These are phyloP conservation scores for Darevskia nairensis DNA, from an alignment of 2,797 vertebrate species.

Conservation along the genomic window DNA sequence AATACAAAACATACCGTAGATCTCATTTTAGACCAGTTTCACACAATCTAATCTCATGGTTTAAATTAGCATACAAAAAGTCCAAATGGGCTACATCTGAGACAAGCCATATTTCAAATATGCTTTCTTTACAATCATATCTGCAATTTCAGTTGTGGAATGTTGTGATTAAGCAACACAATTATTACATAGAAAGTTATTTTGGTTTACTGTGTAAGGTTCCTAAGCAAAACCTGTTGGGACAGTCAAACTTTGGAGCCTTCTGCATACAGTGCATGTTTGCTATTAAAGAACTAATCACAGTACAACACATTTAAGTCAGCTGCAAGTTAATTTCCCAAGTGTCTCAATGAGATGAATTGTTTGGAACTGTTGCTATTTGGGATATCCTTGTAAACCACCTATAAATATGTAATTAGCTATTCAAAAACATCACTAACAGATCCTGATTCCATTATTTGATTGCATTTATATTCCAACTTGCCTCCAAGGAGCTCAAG, in stretches of 20 bases:
- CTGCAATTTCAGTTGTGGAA: background rate
- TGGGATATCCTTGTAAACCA: background rate
- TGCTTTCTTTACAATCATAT: background rate
- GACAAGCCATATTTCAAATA: background rate
- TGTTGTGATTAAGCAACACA: background rate
- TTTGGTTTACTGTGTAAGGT: background rate
- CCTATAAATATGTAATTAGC: background rate
- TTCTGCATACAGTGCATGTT: background rate
- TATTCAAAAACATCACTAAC: background rate
- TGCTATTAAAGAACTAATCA: background rate
- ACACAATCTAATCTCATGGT: background rate
- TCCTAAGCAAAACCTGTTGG: background rate
- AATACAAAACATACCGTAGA: background rate
- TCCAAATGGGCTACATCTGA: background rate
- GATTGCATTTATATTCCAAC: too few species aligned
- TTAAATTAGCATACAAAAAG: background rate
- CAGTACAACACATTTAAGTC: background rate
- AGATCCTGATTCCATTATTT: background rate
- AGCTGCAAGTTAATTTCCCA: background rate
- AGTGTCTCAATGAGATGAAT: background rate
- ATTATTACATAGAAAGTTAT: background rate
- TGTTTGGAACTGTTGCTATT: background rate
- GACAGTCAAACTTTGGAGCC: background rate
- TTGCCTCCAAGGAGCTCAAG: too few species aligned
- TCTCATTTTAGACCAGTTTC: background rate